Base-by-base conservation (phyloP, 2,888 invertebrate species). In the Stenurella melanura region DNA sequence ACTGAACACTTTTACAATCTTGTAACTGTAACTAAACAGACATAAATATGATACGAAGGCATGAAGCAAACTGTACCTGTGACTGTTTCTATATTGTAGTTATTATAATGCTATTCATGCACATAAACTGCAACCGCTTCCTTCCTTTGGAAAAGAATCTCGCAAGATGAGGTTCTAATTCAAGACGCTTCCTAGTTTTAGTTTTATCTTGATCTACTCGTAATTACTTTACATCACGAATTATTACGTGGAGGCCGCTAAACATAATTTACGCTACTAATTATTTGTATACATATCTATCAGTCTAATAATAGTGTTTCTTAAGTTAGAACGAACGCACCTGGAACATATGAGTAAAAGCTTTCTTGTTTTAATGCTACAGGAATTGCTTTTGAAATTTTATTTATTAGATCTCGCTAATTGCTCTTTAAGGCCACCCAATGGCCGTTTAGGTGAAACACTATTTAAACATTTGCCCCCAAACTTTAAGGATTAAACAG, bases 151-250 rank as follows among this genome's bases (percentile, higher is more conserved):
- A 63, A 63, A 63, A 70, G 58, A 63, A 72, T 54, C 60, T 21
- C 63, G 12, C 60, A 61, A 72, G 60, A 60, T 21, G 70, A 19
- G 21, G 12, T 63, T 63, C 63, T 50, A 72, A 63, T 54, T 72
- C 63, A 17, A 63, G 63, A 19, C 10, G 38, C 54, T 72, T 63
- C 63, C 71, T 71, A 71, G 71, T 61, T 54, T 50, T 9, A 66
- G 50, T n/a, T 7, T 21, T 72, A 72, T 72, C 72, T 50, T 17
- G 9, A 70, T 70, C 72, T 54, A 0, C 21, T 1, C 30, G 58
- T 72, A 72, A 72, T 72, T 63, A 63, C 54, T 21, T 60, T 50
- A 26, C n/a, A 42, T 72, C 72, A 72, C 72, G 63, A 72, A 42
- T 63, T 72, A 54, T 72, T 72, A 54, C 54, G 26, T 56, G 50